Evolutionary conservation across 1,140 invertebrate genomes (phyloP), one percentile per base, ranked within the genome.

Genomic region (Sycophila sp.): DNA sequence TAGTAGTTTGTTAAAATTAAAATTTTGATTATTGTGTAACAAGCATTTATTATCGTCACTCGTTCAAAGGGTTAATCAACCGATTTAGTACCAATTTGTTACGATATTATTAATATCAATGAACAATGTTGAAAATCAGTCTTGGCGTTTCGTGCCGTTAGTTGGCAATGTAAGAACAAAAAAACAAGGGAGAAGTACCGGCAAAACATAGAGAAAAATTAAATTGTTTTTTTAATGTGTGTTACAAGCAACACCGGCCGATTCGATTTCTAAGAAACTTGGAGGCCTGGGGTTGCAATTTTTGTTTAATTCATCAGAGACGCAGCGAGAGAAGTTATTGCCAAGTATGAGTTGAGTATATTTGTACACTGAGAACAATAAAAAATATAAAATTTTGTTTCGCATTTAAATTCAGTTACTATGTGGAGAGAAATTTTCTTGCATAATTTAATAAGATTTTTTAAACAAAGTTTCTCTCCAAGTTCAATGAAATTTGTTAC

Each of bases 51-150:
- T 34, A 36, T 58, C 55, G 32, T 58, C 15, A 55, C 26, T n/a
- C 51, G 22, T 34, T 55, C 51, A 34, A 55, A 34, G 51, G 30
- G 51, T 55, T 55, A 55, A 55, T 55, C 51, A 34, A n/a, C 19
- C n/a, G 15, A 45, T 45, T 45, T 8, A 45, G 17, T 5, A 45
- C 40, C 40, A 24, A 56, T 32, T 32, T 34, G 53, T 56, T 56
- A 56, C 15, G 32, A 4, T 22, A 56, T 56, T 56, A 56, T 36
- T 56, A 36, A 55, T 11, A 32, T n/a, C n/a, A 55, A 36, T 36
- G 15, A 22, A 56, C 3, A 36, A 34, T 55, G n/a, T 5, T 19
- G 26, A n/a, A n/a, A n/a, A n/a, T n/a, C n/a, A n/a, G n/a, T n/a
- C n/a, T n/a, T n/a, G 51, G 13, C 28, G 17, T 17, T 8, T 34